Percentiles rank a stretch among this genome's conserved stretches.
Evolutionary conservation across 2,888 invertebrate species (phyloP).

Genomic region (Tipula helvola): DNA sequence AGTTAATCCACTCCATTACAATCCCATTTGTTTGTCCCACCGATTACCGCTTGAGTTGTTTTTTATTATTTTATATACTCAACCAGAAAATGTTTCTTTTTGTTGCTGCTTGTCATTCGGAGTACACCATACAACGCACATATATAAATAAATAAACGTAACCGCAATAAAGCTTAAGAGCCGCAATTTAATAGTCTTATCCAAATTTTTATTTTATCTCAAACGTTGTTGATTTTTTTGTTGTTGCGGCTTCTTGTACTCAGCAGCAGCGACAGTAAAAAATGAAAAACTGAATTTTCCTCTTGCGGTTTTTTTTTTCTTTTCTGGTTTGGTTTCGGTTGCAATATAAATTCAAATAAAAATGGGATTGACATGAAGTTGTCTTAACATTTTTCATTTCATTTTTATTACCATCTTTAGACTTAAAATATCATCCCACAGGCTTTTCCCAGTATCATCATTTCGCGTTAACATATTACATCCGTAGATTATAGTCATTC

Average conservation of each 20-base stretch:
- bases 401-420: not conserved
- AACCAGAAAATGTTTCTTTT: not conserved
- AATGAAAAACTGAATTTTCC: not conserved
- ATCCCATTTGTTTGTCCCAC: not conserved
- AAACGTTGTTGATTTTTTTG: not conserved
- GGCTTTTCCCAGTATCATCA: not conserved
- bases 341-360: not conserved
- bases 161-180: not conserved
- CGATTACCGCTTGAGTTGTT: not conserved
- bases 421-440: not conserved
- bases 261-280: not conserved
- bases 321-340: not conserved
- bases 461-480: too few species aligned
- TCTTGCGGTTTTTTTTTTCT: not conserved
- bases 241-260: not conserved
- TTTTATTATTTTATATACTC: not conserved
- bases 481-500: not conserved
- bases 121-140: not conserved
- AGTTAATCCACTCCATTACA: not conserved
- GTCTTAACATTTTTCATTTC: not conserved
- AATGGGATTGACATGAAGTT: not conserved
- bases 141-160: not conserved
- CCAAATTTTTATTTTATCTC: not conserved
- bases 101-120: not conserved
- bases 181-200: not conserved